Base-by-base conservation (phyloP, 2,113 vertebrate genomes). In the Illadopsis cleaveri region DNA sequence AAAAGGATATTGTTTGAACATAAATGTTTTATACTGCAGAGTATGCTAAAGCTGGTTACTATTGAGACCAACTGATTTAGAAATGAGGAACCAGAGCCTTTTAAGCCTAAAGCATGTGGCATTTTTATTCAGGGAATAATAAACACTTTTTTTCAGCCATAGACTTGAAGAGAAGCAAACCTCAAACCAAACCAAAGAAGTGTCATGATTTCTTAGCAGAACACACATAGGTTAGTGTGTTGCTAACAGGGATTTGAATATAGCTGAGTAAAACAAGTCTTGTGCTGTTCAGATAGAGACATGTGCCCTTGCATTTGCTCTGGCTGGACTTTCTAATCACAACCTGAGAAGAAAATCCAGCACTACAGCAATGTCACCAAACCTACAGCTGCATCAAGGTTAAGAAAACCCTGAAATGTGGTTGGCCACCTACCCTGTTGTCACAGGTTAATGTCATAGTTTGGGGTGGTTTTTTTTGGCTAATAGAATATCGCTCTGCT, bases 401-500 rank as follows among this genome's bases (percentile, higher is more conserved):
- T 1, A 80, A 30, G 16, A 62, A 86, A 90, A 77, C 10, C 16
- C 27, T 42, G 45, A 54, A 54, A 47, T 0, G 1, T 33, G 50
- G 7, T 33, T 0, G 0, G 33, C 8, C 54, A 33, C 53, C 31
- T 61, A 79, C 24, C 8, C 27, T 48, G 47, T 24, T 48, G 47
- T 48, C 47, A 48, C 24, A 48, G 47, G 47, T 24, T 48, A 48
- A 14, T 24, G 24, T n/a, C n/a, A n/a, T 23, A 48, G 23, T 14
- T 48, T 14, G 23, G 21, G 18, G 47, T 12, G n/a, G 21, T 6
- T 47, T 12, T 48, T 48, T 48, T 48, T 48, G 23, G 47, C 23
- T 48, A 24, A 48, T 48, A 48, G 23, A 24, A 24, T 24, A 48
- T 48, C 13, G 23, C 47, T 48, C 47, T 48, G 47, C 47, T 24